These are phyloP conservation scores for Megaleporinus macrocephalus DNA, from an alignment of 2,113 vertebrate genomes.

Conservation along the genomic window DNA sequence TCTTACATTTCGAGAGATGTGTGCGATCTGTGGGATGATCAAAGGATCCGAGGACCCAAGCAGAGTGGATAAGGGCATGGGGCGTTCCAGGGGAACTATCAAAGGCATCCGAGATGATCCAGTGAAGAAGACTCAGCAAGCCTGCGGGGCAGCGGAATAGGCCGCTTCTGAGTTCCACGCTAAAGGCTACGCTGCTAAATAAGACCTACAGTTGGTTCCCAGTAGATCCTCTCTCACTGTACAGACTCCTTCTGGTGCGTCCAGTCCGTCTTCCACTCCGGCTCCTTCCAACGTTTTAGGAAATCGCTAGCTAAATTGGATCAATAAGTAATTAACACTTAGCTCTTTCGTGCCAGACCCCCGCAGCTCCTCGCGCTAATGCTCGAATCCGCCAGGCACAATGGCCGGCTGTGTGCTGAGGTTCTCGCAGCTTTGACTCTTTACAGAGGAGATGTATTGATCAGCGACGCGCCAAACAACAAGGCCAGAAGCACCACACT, in stretches of 20 bases:
- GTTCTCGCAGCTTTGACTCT: slow-evolving; percentile 28
- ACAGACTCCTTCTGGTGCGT: not conserved
- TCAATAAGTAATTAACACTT: slow-evolving; percentile 83
- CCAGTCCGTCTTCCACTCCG: not conserved
- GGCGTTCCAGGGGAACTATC: not conserved
- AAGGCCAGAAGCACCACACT: not conserved
- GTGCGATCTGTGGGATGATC: not conserved
- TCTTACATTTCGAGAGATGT: not conserved
- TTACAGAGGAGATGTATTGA: slow-evolving; percentile 39
- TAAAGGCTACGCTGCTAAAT: not conserved
- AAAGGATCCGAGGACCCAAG: not conserved
- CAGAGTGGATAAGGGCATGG: not conserved
- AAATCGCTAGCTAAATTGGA: slow-evolving; percentile 79
- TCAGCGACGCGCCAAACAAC: slow-evolving; percentile 2
- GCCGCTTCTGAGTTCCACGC: not conserved
- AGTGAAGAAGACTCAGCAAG: not conserved
- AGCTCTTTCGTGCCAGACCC: slow-evolving; percentile 65
- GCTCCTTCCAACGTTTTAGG: slow-evolving; percentile 48
- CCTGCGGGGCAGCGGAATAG: slow-evolving; percentile 9
- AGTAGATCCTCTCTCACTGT: slow-evolving; percentile 38
- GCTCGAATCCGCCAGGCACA: not conserved
- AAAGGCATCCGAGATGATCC: slow-evolving; percentile 5
- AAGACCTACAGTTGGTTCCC: not conserved
- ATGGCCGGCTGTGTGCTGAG: slow-evolving; percentile 37
- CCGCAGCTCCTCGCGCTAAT: slow-evolving; percentile 37